These are phyloP conservation scores for Chlamydotis undulata DNA, from an alignment of 2,113 vertebrate genomes.

Conservation along the genomic window DNA sequence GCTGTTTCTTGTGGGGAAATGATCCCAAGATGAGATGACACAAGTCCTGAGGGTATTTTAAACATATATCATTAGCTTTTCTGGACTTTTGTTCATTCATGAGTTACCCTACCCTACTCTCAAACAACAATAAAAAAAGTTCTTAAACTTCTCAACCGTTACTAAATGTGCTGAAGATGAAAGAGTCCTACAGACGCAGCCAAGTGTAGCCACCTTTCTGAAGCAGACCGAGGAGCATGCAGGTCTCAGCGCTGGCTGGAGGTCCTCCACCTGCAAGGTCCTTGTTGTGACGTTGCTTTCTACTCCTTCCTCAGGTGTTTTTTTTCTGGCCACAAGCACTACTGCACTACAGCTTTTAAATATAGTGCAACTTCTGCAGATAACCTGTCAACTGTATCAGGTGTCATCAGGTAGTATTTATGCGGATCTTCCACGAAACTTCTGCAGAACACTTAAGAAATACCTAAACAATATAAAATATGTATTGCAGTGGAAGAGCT, in stretches of 20 bases:
- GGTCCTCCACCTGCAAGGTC: neutral
- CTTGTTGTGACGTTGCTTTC: neutral
- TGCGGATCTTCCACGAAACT: neutral
- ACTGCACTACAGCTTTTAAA: neutral
- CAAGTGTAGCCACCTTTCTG: neutral
- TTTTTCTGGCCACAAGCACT: neutral
- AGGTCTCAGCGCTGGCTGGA: neutral
- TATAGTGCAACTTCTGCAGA: neutral
- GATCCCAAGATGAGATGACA: neutral
- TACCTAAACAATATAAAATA: neutral
- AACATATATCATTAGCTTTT: neutral
- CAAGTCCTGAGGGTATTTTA: neutral
- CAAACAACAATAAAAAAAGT: neutral
- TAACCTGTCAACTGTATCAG: neutral
- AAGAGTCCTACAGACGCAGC: neutral
- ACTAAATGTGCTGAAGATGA: neutral
- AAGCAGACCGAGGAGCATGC: neutral
- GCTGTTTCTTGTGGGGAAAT: neutral
- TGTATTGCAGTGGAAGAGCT: neutral
- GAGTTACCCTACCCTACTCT: neutral
- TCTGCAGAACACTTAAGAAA: neutral
- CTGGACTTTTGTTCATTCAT: neutral
- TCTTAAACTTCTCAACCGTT: neutral
- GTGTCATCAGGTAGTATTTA: neutral
- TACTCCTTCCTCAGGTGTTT: neutral